Conservation (phyloP, 2,888 invertebrate species). For the Limnephilus lunatus region DNA sequence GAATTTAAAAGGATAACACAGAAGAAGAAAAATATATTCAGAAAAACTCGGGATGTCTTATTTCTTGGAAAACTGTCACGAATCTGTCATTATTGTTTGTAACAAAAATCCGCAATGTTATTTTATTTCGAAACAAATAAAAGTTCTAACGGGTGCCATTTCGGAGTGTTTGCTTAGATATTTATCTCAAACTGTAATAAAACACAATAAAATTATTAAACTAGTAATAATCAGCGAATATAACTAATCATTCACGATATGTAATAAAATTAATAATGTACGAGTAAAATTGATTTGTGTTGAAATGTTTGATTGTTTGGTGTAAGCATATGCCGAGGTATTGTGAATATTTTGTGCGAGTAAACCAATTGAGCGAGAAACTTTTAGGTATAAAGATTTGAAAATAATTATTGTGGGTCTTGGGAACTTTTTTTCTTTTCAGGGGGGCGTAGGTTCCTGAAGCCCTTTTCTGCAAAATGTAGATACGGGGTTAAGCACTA, state of each 20-base stretch:
- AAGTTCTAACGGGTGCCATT: constrained; percentile 39
- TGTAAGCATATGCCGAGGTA: constrained; percentile 25
- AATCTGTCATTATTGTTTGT: constrained; percentile 34
- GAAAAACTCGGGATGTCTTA: constrained; percentile 5
- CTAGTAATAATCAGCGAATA: not conserved
- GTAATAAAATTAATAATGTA: not conserved
- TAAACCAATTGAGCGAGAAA: not conserved
- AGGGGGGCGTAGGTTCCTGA: constrained; percentile 22
- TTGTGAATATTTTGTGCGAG: not conserved
- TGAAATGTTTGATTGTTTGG: constrained; percentile 23
- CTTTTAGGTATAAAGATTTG: not conserved
- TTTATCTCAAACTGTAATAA: constrained; percentile 11
- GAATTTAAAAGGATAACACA: constrained; percentile 28
- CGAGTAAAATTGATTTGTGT: not conserved
- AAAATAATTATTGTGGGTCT: not conserved
- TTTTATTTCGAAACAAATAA: constrained; percentile 31
- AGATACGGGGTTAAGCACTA: not conserved
- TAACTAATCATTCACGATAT: not conserved
- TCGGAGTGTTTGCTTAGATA: not conserved
- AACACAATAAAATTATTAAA: constrained; percentile 6
- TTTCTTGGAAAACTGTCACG: constrained; percentile 34
- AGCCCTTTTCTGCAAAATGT: not conserved
- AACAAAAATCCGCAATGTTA: not conserved
- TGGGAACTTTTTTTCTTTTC: not conserved
- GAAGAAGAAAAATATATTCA: constrained; percentile 6